A percentile compares a stretch with the other conserved stretches of the same genome.
These are phyloP conservation scores for Holocentrus rufus DNA, from an alignment of 2,797 vertebrate species.

Conservation along the genomic window DNA sequence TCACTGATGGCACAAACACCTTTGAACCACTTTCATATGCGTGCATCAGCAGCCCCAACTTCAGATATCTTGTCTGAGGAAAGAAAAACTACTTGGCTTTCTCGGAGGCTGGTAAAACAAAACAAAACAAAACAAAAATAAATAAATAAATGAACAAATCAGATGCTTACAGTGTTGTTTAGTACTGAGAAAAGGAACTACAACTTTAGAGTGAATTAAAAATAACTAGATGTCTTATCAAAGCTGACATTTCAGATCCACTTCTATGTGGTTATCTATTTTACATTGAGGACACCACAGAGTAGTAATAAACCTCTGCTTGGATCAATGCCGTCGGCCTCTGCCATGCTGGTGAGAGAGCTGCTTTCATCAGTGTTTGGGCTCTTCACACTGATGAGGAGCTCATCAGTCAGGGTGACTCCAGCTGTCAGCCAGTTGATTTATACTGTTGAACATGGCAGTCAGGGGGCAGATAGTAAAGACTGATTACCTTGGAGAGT, in stretches of 20 bases:
- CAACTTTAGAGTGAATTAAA: background rate
- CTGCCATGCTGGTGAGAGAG: slow-evolving; percentile 40
- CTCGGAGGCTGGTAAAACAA: background rate
- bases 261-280: background rate
- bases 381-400: slow-evolving; percentile 65
- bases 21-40: slow-evolving; percentile 8
- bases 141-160: too few species aligned
- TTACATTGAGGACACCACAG: slow-evolving; percentile 30
- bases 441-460: slow-evolving; percentile 66
- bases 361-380: slow-evolving; percentile 56
- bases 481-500: slow-evolving; percentile 68
- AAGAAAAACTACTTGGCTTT: background rate
- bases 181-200: background rate
- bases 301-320: slow-evolving; percentile 40
- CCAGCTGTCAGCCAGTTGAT: slow-evolving; percentile 73
- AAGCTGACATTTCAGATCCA: background rate
- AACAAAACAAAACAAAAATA: background rate
- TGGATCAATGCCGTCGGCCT: slow-evolving; percentile 33
- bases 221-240: background rate
- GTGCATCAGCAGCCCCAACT: slow-evolving; percentile 14
- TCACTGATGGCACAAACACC: background rate
- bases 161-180: slow-evolving; percentile 3
- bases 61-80: background rate
- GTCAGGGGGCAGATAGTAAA: slow-evolving; percentile 72
- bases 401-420: slow-evolving; percentile 71